Conservation (phyloP, 2,888 invertebrate species). For the Lymantria monacha region DNA sequence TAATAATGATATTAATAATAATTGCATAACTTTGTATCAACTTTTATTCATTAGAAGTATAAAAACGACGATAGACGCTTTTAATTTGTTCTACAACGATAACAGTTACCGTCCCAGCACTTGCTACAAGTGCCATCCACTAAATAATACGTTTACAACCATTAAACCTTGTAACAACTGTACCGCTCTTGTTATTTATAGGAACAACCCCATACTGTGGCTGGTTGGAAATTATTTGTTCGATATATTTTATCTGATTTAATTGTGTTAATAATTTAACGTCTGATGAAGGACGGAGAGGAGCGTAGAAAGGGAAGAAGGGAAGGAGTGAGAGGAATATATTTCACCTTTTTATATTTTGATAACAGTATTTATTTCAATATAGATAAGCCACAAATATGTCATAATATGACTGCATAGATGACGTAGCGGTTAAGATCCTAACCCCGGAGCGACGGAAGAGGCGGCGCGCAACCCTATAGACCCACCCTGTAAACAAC, state of each 20-base stretch:
- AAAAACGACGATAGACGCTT: neutral
- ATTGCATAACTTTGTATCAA: neutral
- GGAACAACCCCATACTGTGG: conserved; percentile 26
- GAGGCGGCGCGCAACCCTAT: too few relatives aligned
- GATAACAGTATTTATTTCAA: too few relatives aligned
- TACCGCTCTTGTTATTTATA: conserved; percentile 28
- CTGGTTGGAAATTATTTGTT: conserved; percentile 15
- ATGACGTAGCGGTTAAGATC: too few relatives aligned
- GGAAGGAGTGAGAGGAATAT: too few relatives aligned
- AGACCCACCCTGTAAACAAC: too few relatives aligned
- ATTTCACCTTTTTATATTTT: too few relatives aligned
- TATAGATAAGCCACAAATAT: too few relatives aligned
- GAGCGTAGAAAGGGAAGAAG: too few relatives aligned
- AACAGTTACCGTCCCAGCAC: conserved; percentile 1
- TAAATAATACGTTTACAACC: conserved; percentile 20
- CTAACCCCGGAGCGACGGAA: too few relatives aligned
- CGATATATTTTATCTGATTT: conserved; percentile 2
- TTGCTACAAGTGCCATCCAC: conserved; percentile 6
- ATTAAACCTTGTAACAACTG: conserved; percentile 35
- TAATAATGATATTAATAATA: neutral
- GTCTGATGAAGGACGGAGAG: too few relatives aligned
- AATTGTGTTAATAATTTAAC: neutral
- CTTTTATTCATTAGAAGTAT: neutral
- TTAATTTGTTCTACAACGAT: conserved; percentile 1
- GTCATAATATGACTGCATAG: too few relatives aligned